These are phyloP conservation scores for Sebastolobus alascanus DNA, from an alignment of 2,797 vertebrate species.

Conservation along the genomic window DNA sequence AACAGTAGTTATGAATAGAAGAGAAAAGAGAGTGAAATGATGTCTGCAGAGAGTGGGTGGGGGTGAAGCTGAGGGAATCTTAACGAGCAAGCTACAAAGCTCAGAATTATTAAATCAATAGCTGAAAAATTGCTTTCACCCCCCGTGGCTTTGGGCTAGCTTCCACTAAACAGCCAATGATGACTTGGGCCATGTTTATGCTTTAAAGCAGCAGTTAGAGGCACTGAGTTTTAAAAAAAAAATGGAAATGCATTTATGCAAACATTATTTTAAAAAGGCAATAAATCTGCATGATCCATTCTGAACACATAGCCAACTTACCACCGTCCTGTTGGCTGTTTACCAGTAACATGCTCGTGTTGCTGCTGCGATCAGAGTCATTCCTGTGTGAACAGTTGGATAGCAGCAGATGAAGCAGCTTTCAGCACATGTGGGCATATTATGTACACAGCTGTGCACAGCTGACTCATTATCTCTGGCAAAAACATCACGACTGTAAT, in stretches of 20 bases:
- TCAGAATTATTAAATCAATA: constrained; percentile 50
- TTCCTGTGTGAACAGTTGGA: constrained; percentile 71
- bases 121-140: constrained; percentile 37
- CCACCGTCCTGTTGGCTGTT: constrained; percentile 28
- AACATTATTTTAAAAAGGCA: constrained; percentile 4
- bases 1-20: constrained; percentile 43
- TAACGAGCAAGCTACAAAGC: constrained; percentile 47
- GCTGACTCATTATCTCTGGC: constrained; percentile 69
- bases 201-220: constrained; percentile 31
- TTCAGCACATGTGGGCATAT: constrained; percentile 70
- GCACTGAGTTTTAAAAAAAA: neutral
- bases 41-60: neutral
- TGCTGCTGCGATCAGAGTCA: constrained; percentile 57
- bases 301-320: neutral
- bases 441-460: constrained; percentile 74
- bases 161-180: constrained; percentile 39
- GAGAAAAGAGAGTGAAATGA: constrained; percentile 31
- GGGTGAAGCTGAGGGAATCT: constrained; percentile 38
- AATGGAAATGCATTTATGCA: neutral
- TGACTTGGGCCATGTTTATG: constrained; percentile 7
- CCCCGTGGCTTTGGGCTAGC: constrained; percentile 9
- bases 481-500: constrained; percentile 61
- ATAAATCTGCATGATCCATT: constrained; percentile 18
- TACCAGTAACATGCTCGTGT: constrained; percentile 30
- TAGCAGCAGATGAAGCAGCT: constrained; percentile 54